Evolutionary conservation across 2,888 invertebrate genomes (phyloP).

Genomic region (Hemithea aestivaria): DNA sequence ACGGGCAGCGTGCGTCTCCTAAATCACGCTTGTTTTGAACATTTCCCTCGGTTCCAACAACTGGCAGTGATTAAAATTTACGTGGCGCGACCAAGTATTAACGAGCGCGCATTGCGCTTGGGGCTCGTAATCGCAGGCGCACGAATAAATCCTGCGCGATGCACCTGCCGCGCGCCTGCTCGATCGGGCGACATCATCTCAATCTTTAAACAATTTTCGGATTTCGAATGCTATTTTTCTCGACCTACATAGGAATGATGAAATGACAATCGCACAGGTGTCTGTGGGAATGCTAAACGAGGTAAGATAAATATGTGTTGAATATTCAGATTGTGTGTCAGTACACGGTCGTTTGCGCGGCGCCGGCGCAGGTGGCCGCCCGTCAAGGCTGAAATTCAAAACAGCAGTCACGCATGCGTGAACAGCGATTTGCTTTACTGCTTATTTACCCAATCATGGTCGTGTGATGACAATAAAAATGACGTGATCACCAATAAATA

Average conservation of each 20-base stretch:
- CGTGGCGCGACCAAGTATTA: conserved; percentile 75
- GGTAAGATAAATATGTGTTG: conserved; percentile 70
- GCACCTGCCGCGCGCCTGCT: conserved; percentile 61
- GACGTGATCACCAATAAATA: conserved; percentile 4
- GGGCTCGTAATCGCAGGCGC: conserved; percentile 59
- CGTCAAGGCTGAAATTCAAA: conserved; percentile 80
- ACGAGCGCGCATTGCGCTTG: conserved; percentile 68
- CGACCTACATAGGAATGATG: conserved; percentile 32
- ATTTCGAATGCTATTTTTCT: conserved; percentile 14
- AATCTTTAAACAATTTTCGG: conserved; percentile 19
- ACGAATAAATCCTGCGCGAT: conserved; percentile 72
- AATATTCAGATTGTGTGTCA: conserved; percentile 77
- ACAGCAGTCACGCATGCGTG: conserved; percentile 77
- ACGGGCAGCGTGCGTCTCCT: conserved; percentile 55
- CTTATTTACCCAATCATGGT: conserved; percentile 21
- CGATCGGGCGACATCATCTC: conserved; percentile 28
- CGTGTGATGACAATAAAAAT: conserved; percentile 10
- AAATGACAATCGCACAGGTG: conserved; percentile 68
- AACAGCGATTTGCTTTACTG: conserved; percentile 58
- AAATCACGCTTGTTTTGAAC: conserved; percentile 74
- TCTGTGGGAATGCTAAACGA: conserved; percentile 68
- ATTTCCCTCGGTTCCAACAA: conserved; percentile 69
- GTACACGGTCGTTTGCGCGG: conserved; percentile 79
- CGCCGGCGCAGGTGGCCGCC: conserved; percentile 81
- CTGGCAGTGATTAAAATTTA: conserved; percentile 78